Evolutionary conservation across 1,140 invertebrate species (phyloP), one percentile per base, ranked within the genome.

Genomic region (Cecropterus lyciades): DNA sequence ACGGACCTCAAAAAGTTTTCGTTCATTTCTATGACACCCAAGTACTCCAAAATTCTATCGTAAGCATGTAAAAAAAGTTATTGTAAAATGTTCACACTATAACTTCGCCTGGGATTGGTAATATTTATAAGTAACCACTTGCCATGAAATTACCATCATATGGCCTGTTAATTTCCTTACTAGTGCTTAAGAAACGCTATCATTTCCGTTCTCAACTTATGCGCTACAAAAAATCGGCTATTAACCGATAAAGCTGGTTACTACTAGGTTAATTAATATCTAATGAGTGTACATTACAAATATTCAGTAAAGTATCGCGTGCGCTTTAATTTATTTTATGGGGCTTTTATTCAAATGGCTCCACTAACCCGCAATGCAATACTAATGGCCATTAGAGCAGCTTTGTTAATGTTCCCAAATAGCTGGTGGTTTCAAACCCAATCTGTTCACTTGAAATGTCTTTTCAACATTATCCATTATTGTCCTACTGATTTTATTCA

Each of bases 241-340:
- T 40, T 33, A 33, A 33, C 30, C 30, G 30, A 10, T n/a, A 40
- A 40, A 40, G 37, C n/a, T 40, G 10, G 37, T 11, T n/a, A 13
- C 16, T 40, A 14, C 30, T 40, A 62, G 48, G 48, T 51, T 63
- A 63, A 63, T 24, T 63, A 51, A 63, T 63, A 63, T 63, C 59
- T 52, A 63, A 63, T 63, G 59, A 63, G 59, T 63, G 46, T 63
- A 42, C 16, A 40, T 63, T 63, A 63, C 59, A 52, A 62, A 62
- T 62, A 62, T 49, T 51, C 24, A 49, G 27, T 27, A 30, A 45
- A 37, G 30, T 37, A 51, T 63, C 59, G 59, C 59, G 59, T 52
- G 59, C 33, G 33, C 59, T 63, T 14, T 63, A 63, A 63, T 63
- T 63, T 63, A 17, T 52, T 63, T 63, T 42, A 63, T 63, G 59